Percentiles rank a stretch among this genome's conserved stretches.
These are phyloP conservation scores for Philopedon plagiatum DNA, from an alignment of 2,888 invertebrate genomes.

Conservation along the genomic window DNA sequence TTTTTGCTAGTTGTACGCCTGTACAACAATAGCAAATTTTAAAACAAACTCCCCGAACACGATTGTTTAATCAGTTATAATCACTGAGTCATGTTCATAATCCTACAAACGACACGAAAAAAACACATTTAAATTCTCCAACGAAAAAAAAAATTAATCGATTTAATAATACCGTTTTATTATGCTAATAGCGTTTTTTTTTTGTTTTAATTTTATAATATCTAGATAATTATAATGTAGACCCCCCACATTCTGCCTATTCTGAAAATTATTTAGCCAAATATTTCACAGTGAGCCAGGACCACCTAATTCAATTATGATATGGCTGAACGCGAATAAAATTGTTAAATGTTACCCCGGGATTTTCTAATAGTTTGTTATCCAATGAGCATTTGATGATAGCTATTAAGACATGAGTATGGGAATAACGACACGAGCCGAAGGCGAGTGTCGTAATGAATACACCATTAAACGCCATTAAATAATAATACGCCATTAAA, in stretches of 20 bases:
- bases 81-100: neutral
- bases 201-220: constrained; percentile 42
- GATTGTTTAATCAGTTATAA: no score
- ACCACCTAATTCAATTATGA: constrained; percentile 49
- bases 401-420: no score
- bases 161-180: constrained; percentile 26
- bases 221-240: constrained; percentile 47
- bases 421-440: no score
- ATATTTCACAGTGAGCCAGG: constrained; percentile 46
- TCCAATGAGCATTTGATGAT: no score
- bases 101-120: neutral
- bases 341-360: no score
- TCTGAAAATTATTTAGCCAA: constrained; percentile 46
- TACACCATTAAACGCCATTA: no score
- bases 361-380: no score
- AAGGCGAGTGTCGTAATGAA: no score
- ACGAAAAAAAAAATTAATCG: constrained; percentile 3
- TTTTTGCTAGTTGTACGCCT: no score
- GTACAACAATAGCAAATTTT: no score
- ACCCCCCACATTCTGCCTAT: constrained; percentile 49
- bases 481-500: no score
- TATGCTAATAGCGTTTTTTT: constrained; percentile 39
- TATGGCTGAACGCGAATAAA: constrained; percentile 33
- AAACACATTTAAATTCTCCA: constrained; percentile 19
- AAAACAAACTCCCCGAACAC: no score